Evolutionary conservation across 2,888 invertebrate genomes (phyloP).

Genomic region (Papilio elwesi): DNA sequence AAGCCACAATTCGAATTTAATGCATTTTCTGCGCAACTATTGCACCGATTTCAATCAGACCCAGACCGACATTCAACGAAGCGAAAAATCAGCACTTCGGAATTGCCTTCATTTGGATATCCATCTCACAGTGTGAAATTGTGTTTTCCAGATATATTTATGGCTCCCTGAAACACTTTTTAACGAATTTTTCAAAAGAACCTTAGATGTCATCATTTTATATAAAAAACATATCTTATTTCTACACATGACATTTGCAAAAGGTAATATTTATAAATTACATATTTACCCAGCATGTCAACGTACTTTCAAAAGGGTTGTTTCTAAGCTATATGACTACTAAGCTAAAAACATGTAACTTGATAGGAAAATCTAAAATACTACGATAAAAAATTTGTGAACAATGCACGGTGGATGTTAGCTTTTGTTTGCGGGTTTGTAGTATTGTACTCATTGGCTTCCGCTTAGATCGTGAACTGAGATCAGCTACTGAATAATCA

Average conservation of each 20-base stretch:
- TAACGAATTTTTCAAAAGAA: not conserved
- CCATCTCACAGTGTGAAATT: slow-evolving; percentile 55
- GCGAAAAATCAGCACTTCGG: slow-evolving; percentile 83
- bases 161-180: not conserved
- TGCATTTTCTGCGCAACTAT: slow-evolving; percentile 50
- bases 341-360: not conserved
- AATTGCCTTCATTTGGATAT: slow-evolving; percentile 82
- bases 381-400: not conserved
- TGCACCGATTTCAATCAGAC: slow-evolving; percentile 77
- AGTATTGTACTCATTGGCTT: not conserved
- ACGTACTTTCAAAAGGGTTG: too few species aligned
- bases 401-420: not conserved
- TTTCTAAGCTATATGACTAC: too few species aligned
- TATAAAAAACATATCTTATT: too few species aligned
- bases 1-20: slow-evolving; percentile 40
- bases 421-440: not conserved
- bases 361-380: not conserved
- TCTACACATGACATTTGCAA: too few species aligned
- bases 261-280: too few species aligned
- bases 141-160: slow-evolving; percentile 42
- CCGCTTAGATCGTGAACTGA: slow-evolving; percentile 12
- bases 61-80: slow-evolving; percentile 79
- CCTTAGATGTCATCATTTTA: not conserved
- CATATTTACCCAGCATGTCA: too few species aligned
- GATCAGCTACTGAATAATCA: slow-evolving; percentile 4